phyloP scores from a whole-genome alignment of 2,888 invertebrate species.

The Hedya salicella region DNA sequence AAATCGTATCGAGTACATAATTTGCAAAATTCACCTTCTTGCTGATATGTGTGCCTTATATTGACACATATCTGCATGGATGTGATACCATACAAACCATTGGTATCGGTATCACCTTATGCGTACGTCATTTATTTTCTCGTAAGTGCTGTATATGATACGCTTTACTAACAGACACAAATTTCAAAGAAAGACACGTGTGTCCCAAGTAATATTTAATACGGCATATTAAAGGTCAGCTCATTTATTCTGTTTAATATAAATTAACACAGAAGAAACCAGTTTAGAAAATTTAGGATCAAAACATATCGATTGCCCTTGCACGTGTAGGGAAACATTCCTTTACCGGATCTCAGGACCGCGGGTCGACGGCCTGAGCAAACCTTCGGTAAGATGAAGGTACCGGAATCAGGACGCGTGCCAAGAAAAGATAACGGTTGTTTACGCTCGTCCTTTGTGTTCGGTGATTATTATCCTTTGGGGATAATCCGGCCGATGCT shows the following conservation, averaged over 20 bases:
- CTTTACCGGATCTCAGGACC: slow-evolving; percentile 25
- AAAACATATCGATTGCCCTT: slow-evolving; percentile 12
- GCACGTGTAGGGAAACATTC: slow-evolving; percentile 28
- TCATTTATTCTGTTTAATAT: not conserved
- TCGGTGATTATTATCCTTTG: slow-evolving; percentile 23
- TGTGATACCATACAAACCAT: no score
- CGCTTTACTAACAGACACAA: no score
- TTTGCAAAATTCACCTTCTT: no score
- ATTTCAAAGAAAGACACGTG: no score
- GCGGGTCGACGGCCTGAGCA: slow-evolving; percentile 20
- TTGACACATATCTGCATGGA: no score
- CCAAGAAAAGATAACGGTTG: slow-evolving; percentile 31
- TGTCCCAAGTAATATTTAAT: no score
- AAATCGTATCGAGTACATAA: no score
- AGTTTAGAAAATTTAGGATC: slow-evolving; percentile 9
- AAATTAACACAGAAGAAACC: not conserved
- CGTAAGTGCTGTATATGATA: no score
- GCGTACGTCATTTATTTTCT: no score
- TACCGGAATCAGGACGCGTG: slow-evolving; percentile 26
- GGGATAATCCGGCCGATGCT: not conserved
- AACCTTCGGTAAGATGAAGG: slow-evolving; percentile 20
- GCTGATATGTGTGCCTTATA: no score
- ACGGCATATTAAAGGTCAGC: no score
- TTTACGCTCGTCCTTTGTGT: slow-evolving; percentile 23
- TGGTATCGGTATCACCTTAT: no score